These are phyloP conservation scores for Megalops atlanticus DNA, from an alignment of 2,113 vertebrate species.

Conservation along the genomic window DNA sequence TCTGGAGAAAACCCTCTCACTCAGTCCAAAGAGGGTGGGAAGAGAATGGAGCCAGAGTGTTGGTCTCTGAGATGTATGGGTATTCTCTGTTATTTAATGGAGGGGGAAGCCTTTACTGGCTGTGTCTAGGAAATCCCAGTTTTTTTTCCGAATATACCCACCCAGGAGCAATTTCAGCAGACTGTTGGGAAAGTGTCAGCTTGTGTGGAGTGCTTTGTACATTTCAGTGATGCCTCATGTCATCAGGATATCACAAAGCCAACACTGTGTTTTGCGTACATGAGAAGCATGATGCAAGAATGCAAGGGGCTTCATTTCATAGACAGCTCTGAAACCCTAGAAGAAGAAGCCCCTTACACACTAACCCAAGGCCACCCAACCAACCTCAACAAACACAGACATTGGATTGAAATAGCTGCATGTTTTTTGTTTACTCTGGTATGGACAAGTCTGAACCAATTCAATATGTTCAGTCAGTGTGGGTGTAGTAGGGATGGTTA, in stretches of 20 bases:
- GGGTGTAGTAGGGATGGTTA: too few species aligned
- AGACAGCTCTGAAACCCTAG: too few species aligned
- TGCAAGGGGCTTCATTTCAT: too few species aligned
- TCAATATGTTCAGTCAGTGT: too few species aligned
- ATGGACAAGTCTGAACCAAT: too few species aligned
- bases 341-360: too few species aligned
- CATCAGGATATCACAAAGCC: background rate
- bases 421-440: too few species aligned
- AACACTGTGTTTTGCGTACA: background rate
- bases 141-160: constrained; percentile 22
- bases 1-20: background rate
- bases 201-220: constrained; percentile 16
- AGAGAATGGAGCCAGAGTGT: background rate
- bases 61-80: constrained; percentile 1
- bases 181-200: constrained; percentile 11
- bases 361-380: too few species aligned
- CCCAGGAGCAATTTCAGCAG: constrained; percentile 11
- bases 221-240: constrained; percentile 18
- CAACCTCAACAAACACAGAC: too few species aligned
- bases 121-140: background rate
- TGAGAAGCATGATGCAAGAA: too few species aligned
- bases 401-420: too few species aligned
- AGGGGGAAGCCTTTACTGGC: background rate
- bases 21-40: background rate
- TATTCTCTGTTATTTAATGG: background rate